Evolutionary conservation across 2,888 invertebrate species (phyloP).

Genomic region (Tenthredo mesomela): DNA sequence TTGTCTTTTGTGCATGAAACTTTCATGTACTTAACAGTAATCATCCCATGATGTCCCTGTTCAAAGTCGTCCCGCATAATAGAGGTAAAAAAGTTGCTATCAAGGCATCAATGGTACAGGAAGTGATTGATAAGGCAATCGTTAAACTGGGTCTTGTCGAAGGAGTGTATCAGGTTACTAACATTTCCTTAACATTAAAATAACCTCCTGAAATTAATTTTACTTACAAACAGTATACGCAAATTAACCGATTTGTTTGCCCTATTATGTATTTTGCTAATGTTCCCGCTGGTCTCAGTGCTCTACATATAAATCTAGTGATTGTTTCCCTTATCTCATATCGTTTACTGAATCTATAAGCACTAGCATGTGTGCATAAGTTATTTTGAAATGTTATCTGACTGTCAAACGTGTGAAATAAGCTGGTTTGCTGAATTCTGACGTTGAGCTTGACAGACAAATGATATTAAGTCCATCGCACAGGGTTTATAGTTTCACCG

Average conservation of each 20-base stretch:
- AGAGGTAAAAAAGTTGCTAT: constrained; percentile 45
- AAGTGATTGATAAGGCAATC: constrained; percentile 37
- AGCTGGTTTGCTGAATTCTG: background rate
- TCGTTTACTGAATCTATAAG: no score
- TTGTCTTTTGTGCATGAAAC: background rate
- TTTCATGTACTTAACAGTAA: constrained; percentile 6
- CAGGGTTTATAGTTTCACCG: background rate
- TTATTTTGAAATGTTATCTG: no score
- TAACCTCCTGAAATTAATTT: no score
- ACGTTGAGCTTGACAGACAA: background rate
- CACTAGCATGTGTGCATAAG: no score
- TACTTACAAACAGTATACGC: no score
- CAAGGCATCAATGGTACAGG: constrained; percentile 40
- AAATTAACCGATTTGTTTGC: no score
- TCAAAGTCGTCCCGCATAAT: constrained; percentile 47
- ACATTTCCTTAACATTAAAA: no score
- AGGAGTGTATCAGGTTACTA: constrained; percentile 48
- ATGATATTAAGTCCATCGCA: background rate
- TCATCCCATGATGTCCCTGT: constrained; percentile 38
- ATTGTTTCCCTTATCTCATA: no score
- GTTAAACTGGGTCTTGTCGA: constrained; percentile 46
- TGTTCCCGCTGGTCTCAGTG: no score
- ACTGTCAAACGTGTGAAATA: no score
- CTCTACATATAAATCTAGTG: no score
- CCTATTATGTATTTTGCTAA: no score